Base-by-base conservation (phyloP, 2,797 vertebrate species). In the Botia kubotai region DNA sequence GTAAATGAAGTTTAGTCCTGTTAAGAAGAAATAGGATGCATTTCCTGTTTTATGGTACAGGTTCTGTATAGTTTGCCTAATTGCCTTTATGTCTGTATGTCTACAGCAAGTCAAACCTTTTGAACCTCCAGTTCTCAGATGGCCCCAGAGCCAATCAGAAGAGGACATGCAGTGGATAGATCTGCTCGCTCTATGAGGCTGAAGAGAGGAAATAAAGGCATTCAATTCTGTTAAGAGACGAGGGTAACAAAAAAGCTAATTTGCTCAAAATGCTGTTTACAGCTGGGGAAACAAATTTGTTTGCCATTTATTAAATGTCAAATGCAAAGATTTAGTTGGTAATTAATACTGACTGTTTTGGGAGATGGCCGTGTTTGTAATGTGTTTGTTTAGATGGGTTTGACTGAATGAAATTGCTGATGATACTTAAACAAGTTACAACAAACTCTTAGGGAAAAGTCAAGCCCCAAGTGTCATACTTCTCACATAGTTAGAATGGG, bases 241-340 rank as follows among this genome's bases (percentile, higher is more conserved):
- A 39, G 4, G 5, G 13, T 58, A 13, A 16, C 13, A 16, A 13
- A 50, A 80, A 50, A 29, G 21, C 12, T 21, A 17, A 43, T 67
- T 19, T 26, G 43, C 39, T 74, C 23, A 70, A 78, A 68, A 33
- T 12, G 50, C 46, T 21, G 57, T 67, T 73, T 43, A 36, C 46
- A 43, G 60, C 17, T 29, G 26, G 66, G 39, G 13, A 65, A 74
- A 69, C 21, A 66, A 17, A 73, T 80, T 55, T 68, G 65, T 75
- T 43, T 79, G 72, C 36, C 72, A 71, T 75, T 75, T 67, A 80
- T 78, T 81, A 81, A 81, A 75, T 69, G 75, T 76, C 78, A 57
- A 70, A 66, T 11, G 2, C 36, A 62, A 68, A 77, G 23, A 77
- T 77, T 36, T 48, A 48, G 63, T 21, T 62, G 69, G 58, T 66